Base-by-base conservation (phyloP, 2,113 vertebrate species). In the Ameiurus melas region DNA sequence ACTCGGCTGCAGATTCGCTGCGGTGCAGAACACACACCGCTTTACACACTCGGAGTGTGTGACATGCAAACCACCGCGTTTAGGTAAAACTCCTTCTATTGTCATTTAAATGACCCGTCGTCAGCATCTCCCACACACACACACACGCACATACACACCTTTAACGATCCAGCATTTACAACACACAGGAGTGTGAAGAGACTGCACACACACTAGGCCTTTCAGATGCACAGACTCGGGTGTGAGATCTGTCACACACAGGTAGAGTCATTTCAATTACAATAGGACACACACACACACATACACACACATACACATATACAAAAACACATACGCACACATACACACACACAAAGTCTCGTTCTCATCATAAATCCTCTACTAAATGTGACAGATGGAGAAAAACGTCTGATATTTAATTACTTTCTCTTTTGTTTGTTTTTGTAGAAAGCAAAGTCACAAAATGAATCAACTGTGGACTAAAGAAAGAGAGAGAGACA, bases 211-310 rank as follows among this genome's bases (percentile, higher is more conserved):
- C 58, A 77, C 60, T 43, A 13, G 33, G 82, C 33, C 82, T 89
- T 89, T 90, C 86, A 90, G 77, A 87, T 80, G 77, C 36, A 82
- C 79, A 89, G 53, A 84, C 20, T 75, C 30, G 51, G 86, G 70
- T 78, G 85, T 82, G 83, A 14, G 64, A 47, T 43, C 77, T 77
- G 51, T 75, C 25, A 51, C 83, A 87, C 84, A 55, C 75, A 78
- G 75, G 89, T 60, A 85, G 36, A 86, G 27, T 14, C 82, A 85
- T 91, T 91, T 88, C 55, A 90, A 90, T 89, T 64, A 91, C 90
- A 89, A 91, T 85, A 55, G 78, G 62, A 30, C 51, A n/a, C 53
- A 17, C 68, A 17, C 30, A 68, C 66, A 68, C 27, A 30, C 64
- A 66, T 27, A 66, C 25, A 66, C 64, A 66, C 64, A 66, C 64